Evolutionary conservation across 2,113 vertebrate species (phyloP).

Genomic region (Bucco capensis): DNA sequence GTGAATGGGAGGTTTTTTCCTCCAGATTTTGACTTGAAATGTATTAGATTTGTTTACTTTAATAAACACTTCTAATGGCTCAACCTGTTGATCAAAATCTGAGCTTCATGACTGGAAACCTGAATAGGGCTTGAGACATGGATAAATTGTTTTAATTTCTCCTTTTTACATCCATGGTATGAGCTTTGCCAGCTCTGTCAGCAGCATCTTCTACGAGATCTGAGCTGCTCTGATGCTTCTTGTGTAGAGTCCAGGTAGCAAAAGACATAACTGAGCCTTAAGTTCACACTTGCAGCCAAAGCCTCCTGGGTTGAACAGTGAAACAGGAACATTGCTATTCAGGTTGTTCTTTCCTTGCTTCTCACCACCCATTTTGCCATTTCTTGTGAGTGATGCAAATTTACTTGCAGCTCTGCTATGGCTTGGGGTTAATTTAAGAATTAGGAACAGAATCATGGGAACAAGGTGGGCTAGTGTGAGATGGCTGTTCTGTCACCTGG

Average conservation of each 20-base stretch:
- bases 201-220: background rate
- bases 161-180: background rate
- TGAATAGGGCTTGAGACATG: background rate
- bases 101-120: background rate
- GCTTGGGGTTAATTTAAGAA: background rate
- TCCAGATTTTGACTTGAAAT: background rate
- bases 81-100: background rate
- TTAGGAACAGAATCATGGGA: background rate
- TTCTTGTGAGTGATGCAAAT: background rate
- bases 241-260: background rate
- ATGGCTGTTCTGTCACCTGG: background rate
- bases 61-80: slow-evolving; percentile 12
- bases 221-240: background rate
- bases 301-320: background rate
- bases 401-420: background rate
- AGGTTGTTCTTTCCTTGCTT: background rate
- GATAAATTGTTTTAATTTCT: background rate
- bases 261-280: background rate
- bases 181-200: background rate
- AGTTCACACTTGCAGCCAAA: background rate
- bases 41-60: slow-evolving; percentile 3
- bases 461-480: background rate
- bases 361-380: background rate
- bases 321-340: background rate
- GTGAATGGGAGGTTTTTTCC: background rate